Evolutionary conservation across 2,888 invertebrate genomes (phyloP).

Genomic region (Erebia ligea): DNA sequence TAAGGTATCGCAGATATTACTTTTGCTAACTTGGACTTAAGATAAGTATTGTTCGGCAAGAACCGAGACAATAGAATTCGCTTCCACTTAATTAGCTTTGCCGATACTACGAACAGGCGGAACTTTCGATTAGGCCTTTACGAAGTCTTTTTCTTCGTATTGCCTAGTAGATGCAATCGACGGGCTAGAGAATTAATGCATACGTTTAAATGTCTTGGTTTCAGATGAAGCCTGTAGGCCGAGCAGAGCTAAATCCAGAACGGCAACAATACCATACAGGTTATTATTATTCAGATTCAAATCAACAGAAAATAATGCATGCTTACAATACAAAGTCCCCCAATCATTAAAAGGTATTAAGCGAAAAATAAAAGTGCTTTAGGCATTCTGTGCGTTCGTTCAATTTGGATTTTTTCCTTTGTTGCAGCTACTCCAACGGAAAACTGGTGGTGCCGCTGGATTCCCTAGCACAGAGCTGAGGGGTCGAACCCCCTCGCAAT

Average conservation of each 20-base stretch:
- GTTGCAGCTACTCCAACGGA: conserved; percentile 83
- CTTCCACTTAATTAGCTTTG: conserved; percentile 76
- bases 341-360: conserved; percentile 16
- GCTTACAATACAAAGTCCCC: conserved; percentile 15
- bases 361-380: conserved; percentile 33
- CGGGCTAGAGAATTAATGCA: conserved; percentile 28
- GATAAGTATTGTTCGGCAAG: conserved; percentile 80
- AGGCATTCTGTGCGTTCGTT: conserved; percentile 38
- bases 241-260: conserved; percentile 83
- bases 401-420: conserved; percentile 53
- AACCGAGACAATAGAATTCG: conserved; percentile 76
- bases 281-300: conserved; percentile 53
- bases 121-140: conserved; percentile 65
- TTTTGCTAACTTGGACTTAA: conserved; percentile 74
- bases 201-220: conserved; percentile 67
- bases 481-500: conserved; percentile 67
- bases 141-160: conserved; percentile 46
- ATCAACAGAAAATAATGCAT: conserved; percentile 24
- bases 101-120: conserved; percentile 63
- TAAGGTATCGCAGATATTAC: conserved; percentile 81
- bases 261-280: conserved; percentile 80
- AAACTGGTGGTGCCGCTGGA: conserved; percentile 84
- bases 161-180: conserved; percentile 4
- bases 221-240: conserved; percentile 82
- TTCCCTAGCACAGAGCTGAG: conserved; percentile 82